A percentile compares a stretch with the other conserved stretches of the same genome.
phyloP scores from a whole-genome alignment of 1,140 invertebrate species.

The Drosophila chauvacae region DNA sequence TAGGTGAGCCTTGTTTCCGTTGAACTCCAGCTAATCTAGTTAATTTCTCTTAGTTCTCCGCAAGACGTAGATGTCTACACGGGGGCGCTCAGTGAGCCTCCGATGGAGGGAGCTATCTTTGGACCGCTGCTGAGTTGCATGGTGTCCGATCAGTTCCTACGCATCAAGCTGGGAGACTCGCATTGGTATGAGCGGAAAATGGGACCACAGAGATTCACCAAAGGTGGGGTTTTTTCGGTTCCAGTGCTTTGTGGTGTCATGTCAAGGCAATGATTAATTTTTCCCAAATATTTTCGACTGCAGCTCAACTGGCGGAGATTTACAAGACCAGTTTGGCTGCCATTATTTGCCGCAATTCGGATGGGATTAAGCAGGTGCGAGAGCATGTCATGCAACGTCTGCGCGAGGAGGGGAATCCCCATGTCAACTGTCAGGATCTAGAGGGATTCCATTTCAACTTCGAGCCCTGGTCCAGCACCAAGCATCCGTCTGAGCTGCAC shows the following conservation, averaged over 20 bases:
- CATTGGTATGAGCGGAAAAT: slow-evolving; percentile 93
- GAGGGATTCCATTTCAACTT: slow-evolving; percentile 85
- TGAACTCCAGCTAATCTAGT: background rate
- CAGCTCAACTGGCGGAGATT: slow-evolving; percentile 93
- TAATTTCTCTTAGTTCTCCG: slow-evolving; percentile 86
- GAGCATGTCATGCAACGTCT: slow-evolving; percentile 90
- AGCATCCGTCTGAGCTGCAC: slow-evolving; percentile 42
- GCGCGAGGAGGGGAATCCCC: slow-evolving; percentile 86
- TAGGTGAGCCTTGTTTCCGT: slow-evolving; percentile 65
- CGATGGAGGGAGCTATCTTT: slow-evolving; percentile 88
- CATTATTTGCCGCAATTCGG: slow-evolving; percentile 95
- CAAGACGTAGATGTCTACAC: slow-evolving; percentile 95
- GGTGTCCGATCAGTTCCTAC: slow-evolving; percentile 93
- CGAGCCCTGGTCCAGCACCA: slow-evolving; percentile 85
- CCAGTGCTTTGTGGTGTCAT: too few species aligned
- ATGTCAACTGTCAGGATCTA: slow-evolving; percentile 87
- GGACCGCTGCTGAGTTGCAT: slow-evolving; percentile 94
- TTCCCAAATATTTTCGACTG: background rate
- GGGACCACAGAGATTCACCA: slow-evolving; percentile 88
- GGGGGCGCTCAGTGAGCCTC: slow-evolving; percentile 91
- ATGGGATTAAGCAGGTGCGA: slow-evolving; percentile 90
- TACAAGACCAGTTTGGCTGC: slow-evolving; percentile 92
- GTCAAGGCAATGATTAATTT: too few species aligned
- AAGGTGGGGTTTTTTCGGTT: slow-evolving; percentile 57
- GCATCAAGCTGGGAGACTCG: slow-evolving; percentile 92